A percentile compares a stretch with the other conserved stretches of the same genome.
Conservation (phyloP, 92 coral and sea anemone genomes). For the Chrysogorgia sp. region DNA sequence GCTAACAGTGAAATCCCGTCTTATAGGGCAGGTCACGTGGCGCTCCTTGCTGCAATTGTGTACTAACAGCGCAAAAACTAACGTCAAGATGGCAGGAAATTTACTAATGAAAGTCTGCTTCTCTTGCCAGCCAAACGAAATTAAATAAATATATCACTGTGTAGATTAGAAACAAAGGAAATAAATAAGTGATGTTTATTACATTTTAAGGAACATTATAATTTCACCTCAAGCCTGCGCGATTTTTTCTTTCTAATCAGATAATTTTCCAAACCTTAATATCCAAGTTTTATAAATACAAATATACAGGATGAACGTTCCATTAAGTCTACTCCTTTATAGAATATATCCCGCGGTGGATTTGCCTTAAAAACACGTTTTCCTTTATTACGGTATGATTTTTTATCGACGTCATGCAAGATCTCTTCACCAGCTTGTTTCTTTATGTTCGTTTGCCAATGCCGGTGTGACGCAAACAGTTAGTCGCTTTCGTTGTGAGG, state of each 20-base stretch:
- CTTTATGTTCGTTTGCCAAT: not conserved
- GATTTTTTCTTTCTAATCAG: not conserved
- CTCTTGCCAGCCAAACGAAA: conserved; percentile 21
- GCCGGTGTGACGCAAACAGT: no score
- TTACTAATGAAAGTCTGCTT: conserved; percentile 18
- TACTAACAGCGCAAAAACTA: conserved; percentile 2
- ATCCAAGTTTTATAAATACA: not conserved
- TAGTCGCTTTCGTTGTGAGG: no score
- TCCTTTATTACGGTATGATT: conserved; percentile 14
- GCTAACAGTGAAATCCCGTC: conserved; percentile 2
- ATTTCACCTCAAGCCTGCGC: conserved; percentile 3
- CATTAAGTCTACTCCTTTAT: no score
- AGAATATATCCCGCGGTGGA: no score
- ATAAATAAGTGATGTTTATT: conserved; percentile 36
- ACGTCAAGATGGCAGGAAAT: conserved; percentile 4
- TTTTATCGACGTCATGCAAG: not conserved
- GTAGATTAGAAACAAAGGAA: conserved; percentile 17
- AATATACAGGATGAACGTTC: no score
- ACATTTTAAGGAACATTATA: conserved; percentile 23
- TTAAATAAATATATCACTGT: conserved; percentile 27
- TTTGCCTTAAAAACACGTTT: conserved; percentile 8
- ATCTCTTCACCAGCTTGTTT: not conserved
- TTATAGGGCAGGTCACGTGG: conserved; percentile 18
- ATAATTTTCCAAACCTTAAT: not conserved
- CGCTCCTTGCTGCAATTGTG: not conserved